Base-by-base conservation (phyloP, 2,113 vertebrate genomes). In the Tragelaphus imberbis region DNA sequence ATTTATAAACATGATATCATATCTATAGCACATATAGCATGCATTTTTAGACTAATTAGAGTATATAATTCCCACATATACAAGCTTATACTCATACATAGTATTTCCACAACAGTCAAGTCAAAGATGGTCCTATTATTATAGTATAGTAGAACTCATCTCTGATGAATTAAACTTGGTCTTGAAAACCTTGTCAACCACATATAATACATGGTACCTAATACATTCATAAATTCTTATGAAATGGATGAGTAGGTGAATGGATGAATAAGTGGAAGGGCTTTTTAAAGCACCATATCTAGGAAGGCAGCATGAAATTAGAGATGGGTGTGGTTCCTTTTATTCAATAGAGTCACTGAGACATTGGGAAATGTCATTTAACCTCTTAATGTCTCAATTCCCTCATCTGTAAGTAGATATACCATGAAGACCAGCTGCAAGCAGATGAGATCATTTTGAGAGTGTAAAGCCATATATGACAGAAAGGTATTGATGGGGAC, bases 281-380 rank as follows among this genome's bases (percentile, higher is more conserved):
- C 25, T 40, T 84, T 94, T 94, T 61, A 89, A 96, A 84, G 25
- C n/a, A 81, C 56, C 94, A 71, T 17, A 56, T 94, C 36, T 87
- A 84, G 47, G 80, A 94, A 88, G n/a, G 40, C 25, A 63, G 51
- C 19, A 36, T 7, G 51, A 44, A 92, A 87, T 81, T 61, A 68
- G 77, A 92, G 88, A 79, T 30, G 27, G 14, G 44, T 63, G 87
- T 90, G 36, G 44, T 88, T 51, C 94, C 84, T 87, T 90, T 75
- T 95, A 40, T 82, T 90, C n/a, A 84, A 5, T 68, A 85, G 63
- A 30, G 87, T 68, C 91, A 27, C 51, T 91, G 58, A 82, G 59
- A 95, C 77, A 79, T 96, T 96, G 77, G 63, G 11, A 96, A 95
- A 88, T 71, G 65, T 68, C 77, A 51, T 77, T 88, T 91, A 88